Evolutionary conservation across 2,797 vertebrate species (phyloP).

Genomic region (Acomys russatus): DNA sequence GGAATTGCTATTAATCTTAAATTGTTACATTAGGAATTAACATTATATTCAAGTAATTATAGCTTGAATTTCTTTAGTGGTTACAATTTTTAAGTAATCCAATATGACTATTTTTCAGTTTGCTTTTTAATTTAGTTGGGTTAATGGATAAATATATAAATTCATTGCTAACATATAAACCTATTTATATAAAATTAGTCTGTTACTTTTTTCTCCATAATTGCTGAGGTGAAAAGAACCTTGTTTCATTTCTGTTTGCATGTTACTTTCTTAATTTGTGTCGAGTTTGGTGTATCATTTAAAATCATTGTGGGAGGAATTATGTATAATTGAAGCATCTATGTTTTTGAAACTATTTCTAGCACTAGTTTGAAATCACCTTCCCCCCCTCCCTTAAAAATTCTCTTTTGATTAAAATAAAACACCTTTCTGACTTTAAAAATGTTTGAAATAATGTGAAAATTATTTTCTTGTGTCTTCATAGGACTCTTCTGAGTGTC

Average conservation of each 20-base stretch:
- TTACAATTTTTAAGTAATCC: slow-evolving; percentile 37
- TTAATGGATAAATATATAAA: slow-evolving; percentile 51
- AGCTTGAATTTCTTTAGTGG: slow-evolving; percentile 42
- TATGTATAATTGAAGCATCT: slow-evolving; percentile 61
- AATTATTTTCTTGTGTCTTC: slow-evolving; percentile 11
- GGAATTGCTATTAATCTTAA: slow-evolving; percentile 46
- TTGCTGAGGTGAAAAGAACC: slow-evolving; percentile 31
- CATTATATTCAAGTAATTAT: slow-evolving; percentile 4
- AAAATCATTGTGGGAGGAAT: slow-evolving; percentile 21
- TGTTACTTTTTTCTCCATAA: background rate
- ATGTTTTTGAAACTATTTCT: slow-evolving; percentile 65
- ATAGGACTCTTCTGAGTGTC: background rate
- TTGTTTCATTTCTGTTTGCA: slow-evolving; percentile 53
- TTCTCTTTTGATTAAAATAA: slow-evolving; percentile 48
- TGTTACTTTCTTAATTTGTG: slow-evolving; percentile 34
- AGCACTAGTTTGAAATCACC: slow-evolving; percentile 37
- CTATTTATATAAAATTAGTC: background rate
- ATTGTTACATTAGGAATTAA: slow-evolving; percentile 34
- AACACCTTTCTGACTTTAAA: background rate
- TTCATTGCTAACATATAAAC: slow-evolving; percentile 44
- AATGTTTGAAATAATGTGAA: slow-evolving; percentile 50
- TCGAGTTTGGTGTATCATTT: slow-evolving; percentile 65
- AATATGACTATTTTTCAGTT: slow-evolving; percentile 42
- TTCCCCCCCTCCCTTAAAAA: background rate
- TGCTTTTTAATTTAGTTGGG: background rate